Conservation (phyloP, 2,113 vertebrate species). For the Podarcis muralis region DNA sequence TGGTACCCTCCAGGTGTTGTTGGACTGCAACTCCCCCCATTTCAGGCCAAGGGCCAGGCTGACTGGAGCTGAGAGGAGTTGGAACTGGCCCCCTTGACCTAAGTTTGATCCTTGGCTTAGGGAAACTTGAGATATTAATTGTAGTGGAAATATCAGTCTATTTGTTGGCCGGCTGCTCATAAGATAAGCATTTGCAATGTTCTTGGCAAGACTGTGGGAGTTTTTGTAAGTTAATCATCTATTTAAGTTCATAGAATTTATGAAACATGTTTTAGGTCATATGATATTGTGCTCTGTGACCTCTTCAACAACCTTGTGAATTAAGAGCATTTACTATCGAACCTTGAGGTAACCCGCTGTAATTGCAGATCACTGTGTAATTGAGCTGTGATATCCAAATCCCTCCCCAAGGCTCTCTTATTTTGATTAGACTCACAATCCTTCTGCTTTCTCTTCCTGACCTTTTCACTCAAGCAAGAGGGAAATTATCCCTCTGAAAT, state of each 20-base stretch:
- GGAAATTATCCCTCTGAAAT: not conserved
- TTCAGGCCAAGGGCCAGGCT: too few species aligned
- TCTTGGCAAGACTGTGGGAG: constrained; percentile 19
- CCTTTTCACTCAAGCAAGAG: not conserved
- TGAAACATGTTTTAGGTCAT: not conserved
- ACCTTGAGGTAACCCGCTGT: constrained; percentile 11
- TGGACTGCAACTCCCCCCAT: too few species aligned
- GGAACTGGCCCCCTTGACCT: too few species aligned
- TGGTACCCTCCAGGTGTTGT: too few species aligned
- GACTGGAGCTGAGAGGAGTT: too few species aligned
- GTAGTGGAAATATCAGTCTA: not conserved
- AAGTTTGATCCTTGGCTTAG: too few species aligned
- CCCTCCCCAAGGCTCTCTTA: not conserved
- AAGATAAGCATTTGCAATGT: not conserved
- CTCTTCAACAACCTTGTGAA: constrained; percentile 35
- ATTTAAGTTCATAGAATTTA: not conserved
- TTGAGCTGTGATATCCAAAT: constrained; percentile 31
- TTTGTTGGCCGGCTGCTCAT: accelerated
- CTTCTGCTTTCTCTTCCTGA: not conserved
- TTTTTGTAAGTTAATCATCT: constrained; percentile 1
- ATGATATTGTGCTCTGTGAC: constrained; percentile 8
- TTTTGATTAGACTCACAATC: accelerated
- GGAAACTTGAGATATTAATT: not conserved
- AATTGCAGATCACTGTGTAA: constrained; percentile 31
- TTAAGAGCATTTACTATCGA: constrained; percentile 27